Evolutionary conservation across 2,797 vertebrate species (phyloP).

Genomic region (Sebastolobus altivelis): DNA sequence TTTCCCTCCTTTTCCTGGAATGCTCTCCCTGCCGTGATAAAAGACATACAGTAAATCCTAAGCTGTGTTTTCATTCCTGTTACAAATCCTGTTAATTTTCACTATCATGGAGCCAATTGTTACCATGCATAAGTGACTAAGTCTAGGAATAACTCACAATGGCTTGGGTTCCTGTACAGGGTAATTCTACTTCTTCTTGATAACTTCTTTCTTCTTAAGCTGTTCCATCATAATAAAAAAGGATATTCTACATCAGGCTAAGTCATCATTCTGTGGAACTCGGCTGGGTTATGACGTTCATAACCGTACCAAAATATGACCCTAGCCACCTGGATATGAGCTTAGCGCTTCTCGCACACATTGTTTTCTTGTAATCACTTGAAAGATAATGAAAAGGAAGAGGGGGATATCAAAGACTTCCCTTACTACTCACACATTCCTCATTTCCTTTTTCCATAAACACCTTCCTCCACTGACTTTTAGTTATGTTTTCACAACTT

Average conservation of each 20-base stretch:
- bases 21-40: neutral
- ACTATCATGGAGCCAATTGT: too few species aligned
- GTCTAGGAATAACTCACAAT: too few species aligned
- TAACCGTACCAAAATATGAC: neutral
- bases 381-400: neutral
- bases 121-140: neutral
- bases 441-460: neutral
- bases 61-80: neutral
- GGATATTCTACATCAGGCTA: neutral
- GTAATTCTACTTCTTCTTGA: neutral
- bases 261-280: neutral
- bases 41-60: neutral
- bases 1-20: slow-evolving; percentile 3
- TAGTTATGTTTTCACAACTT: slow-evolving; percentile 3
- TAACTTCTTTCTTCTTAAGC: neutral
- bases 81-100: neutral
- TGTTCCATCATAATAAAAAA: neutral
- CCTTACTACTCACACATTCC: neutral
- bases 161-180: neutral
- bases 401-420: neutral
- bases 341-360: neutral
- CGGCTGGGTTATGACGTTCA: neutral
- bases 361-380: neutral
- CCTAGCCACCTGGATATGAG: neutral
- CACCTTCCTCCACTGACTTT: neutral